Evolutionary conservation across 2,888 invertebrate genomes (phyloP), one percentile per base, ranked within the genome.

Genomic region (Agonopterix heracliana): DNA sequence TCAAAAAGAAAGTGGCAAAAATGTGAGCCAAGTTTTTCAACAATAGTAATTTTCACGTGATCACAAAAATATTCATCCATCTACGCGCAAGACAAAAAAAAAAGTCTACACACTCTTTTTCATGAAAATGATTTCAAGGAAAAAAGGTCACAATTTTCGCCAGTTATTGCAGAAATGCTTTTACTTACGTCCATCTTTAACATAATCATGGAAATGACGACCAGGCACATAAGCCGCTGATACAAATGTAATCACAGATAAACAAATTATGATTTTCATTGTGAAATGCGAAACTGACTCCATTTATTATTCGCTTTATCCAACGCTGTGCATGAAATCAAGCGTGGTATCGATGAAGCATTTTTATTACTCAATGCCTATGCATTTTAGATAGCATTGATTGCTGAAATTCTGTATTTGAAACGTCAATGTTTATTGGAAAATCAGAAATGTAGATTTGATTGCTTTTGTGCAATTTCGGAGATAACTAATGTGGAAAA

Each of bases 141-240:
- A 26, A 26, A 26, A 26, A 26, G 26, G 26, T 26, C 26, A 3
- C 26, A 26, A 26, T 26, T 26, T 26, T 26, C 26, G 3, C 5
- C 26, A 7, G 26, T 3, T 26, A 26, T 7, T 26, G 26, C 2
- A 26, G 26, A 26, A n/a, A n/a, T 9, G 38, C 38, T 3, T n/a
- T 10, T 41, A 83, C 87, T 78, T 64, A 87, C 87, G 83, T 54
- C 86, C 87, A 64, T 81, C 76, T 60, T 71, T 82, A 1, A 86
- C 78, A 58, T 87, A 86, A 57, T 87, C 76, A 48, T 86, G 78
- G 11, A 58, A 12, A 43, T 44, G n/a, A 35, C 52, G 45, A 9
- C 47, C 34, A 7, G 42, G 44, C n/a, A 49, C 35, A 49, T 46
- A 51, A 44, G 9, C 41, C n/a, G 44, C 12, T 3, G 34, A 34